Conservation (phyloP, 1,140 invertebrate species). For the Pachypeltis micranthus region DNA sequence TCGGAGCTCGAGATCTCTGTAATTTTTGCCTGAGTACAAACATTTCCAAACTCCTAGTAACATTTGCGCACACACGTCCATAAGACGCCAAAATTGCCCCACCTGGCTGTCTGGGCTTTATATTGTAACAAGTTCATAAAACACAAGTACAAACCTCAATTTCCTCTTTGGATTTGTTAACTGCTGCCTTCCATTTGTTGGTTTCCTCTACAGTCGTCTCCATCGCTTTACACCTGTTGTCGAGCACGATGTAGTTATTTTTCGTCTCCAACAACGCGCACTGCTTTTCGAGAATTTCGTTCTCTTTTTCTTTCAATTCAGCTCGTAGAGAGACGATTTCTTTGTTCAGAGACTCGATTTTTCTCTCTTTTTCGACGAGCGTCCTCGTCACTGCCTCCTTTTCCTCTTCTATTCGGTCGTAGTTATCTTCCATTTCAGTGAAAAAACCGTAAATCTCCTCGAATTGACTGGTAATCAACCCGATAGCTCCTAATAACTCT, state of each 20-base stretch:
- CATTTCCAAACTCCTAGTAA: no score
- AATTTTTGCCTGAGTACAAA: no score
- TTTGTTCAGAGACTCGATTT: not conserved
- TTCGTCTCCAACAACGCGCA: constrained; percentile 33
- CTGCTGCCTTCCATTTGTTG: not conserved
- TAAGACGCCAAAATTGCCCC: no score
- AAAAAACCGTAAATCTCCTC: not conserved
- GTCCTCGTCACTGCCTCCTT: constrained; percentile 11
- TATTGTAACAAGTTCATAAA: no score
- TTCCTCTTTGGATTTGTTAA: not conserved
- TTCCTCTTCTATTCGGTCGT: not conserved
- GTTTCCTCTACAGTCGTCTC: not conserved
- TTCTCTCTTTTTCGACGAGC: not conserved
- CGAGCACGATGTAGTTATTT: constrained; percentile 5
- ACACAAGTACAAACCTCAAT: no score
- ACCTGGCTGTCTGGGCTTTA: no score
- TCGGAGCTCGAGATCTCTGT: no score
- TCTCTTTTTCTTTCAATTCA: constrained; percentile 36
- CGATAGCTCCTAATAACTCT: not conserved
- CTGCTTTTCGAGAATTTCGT: constrained; percentile 35
- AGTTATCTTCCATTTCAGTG: not conserved
- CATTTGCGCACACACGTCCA: no score
- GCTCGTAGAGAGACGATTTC: not conserved
- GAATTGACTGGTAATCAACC: not conserved
- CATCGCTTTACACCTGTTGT: not conserved